A percentile compares a stretch with the other conserved stretches of the same genome.
These are phyloP conservation scores for Drosophila grimshawi DNA, from an alignment of 1,140 invertebrate species.

Conservation along the genomic window DNA sequence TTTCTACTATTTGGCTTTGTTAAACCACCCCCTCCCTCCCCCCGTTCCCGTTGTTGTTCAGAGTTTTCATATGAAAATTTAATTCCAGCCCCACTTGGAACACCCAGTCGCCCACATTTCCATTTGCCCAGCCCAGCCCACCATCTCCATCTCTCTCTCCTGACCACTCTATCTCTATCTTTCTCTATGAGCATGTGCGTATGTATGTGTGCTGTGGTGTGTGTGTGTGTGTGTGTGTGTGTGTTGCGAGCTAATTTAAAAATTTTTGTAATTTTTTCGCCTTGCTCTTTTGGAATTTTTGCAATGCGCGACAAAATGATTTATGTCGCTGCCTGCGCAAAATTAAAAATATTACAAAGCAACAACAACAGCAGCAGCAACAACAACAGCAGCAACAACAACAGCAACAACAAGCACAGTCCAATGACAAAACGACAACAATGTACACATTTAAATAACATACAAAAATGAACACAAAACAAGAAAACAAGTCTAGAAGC, in stretches of 20 bases:
- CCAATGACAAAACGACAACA: conserved; percentile 54
- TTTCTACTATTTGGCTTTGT: conserved; percentile 82
- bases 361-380: conserved; percentile 49
- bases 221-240: conserved; percentile 5
- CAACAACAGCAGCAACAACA: conserved; percentile 41
- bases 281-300: conserved; percentile 82
- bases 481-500: conserved; percentile 13
- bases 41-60: conserved; percentile 26
- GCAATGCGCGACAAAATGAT: conserved; percentile 83
- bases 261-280: conserved; percentile 83
- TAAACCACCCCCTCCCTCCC: conserved; percentile 2
- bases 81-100: conserved; percentile 57
- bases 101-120: conserved; percentile 16
- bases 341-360: conserved; percentile 82
- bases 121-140: neutral
- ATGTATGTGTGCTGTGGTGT: neutral
- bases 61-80: conserved; percentile 82
- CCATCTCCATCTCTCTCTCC: neutral
- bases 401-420: conserved; percentile 24
- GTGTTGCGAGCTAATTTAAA: conserved; percentile 79
- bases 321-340: conserved; percentile 81
- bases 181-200: conserved; percentile 4
- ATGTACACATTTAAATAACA: conserved; percentile 76
- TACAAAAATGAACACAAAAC: conserved; percentile 56
- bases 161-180: neutral